These are phyloP conservation scores for Gari tellinella DNA, from an alignment of 2,888 invertebrate genomes.

Conservation along the genomic window DNA sequence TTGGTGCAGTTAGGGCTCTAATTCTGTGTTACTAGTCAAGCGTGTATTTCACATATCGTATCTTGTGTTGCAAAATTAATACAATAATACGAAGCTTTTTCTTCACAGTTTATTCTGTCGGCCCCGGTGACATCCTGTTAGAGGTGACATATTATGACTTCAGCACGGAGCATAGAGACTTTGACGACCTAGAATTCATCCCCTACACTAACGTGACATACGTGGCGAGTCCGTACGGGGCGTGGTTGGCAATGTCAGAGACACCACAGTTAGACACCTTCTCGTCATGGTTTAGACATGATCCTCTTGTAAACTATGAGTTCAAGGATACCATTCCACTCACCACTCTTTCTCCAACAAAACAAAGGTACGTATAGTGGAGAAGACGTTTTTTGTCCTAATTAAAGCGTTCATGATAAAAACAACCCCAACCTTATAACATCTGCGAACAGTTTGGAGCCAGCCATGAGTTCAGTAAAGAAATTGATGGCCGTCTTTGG, in stretches of 20 bases:
- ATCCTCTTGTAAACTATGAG: conserved; percentile 22
- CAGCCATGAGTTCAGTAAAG: no score
- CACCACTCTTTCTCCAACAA: background rate
- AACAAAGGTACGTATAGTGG: no score
- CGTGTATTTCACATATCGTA: no score
- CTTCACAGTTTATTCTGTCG: conserved; percentile 17
- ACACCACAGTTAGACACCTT: conserved; percentile 69
- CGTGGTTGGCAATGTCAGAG: conserved; percentile 64
- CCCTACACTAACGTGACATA: conserved; percentile 52
- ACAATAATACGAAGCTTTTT: no score
- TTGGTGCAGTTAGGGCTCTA: no score
- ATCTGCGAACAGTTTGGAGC: no score
- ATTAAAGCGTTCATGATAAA: no score
- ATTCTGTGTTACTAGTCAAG: no score
- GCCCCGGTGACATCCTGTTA: conserved; percentile 44
- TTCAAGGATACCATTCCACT: conserved; percentile 36
- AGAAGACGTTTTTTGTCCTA: no score
- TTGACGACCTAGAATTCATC: conserved; percentile 41
- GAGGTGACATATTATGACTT: conserved; percentile 62
- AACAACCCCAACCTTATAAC: no score
- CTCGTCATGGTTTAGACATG: conserved; percentile 69
- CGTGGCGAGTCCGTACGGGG: conserved; percentile 68
- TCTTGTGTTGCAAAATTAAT: no score
- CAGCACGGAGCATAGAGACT: conserved; percentile 50
- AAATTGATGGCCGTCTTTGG: no score